Percentiles rank a stretch among this genome's conserved stretches.
phyloP scores from a whole-genome alignment of 2,113 vertebrate genomes.

The Sebastes fasciatus region DNA sequence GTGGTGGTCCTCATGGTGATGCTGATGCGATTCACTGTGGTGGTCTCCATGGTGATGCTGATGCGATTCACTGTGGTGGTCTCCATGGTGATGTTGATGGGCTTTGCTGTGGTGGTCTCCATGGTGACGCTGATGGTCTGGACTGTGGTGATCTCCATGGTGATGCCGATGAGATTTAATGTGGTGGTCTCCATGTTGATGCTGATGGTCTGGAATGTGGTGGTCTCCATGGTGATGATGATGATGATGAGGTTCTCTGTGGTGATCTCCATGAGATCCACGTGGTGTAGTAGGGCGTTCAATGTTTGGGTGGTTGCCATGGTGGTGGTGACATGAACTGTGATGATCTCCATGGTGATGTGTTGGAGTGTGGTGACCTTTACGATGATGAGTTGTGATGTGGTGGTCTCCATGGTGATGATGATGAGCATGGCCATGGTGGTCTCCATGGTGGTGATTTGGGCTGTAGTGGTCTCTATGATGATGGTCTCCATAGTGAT shows the following conservation, averaged over 20 bases:
- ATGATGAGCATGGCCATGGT: not conserved
- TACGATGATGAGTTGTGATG: not conserved
- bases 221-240: conserved; percentile 13
- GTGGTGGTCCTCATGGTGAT: conserved; percentile 30
- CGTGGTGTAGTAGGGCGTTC: not conserved
- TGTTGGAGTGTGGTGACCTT: not conserved
- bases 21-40: not conserved
- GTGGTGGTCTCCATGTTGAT: not conserved
- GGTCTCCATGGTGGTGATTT: conserved; percentile 17
- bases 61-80: not conserved
- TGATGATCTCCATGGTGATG: conserved; percentile 18
- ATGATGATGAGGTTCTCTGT: not conserved
- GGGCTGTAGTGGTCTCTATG: not conserved
- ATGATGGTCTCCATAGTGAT: conserved; percentile 12
- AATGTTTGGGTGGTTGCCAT: not conserved
- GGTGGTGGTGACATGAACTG: not conserved
- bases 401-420: conserved; percentile 28
- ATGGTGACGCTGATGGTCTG: not conserved
- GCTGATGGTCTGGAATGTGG: not conserved
- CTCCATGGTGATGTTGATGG: conserved; percentile 9
- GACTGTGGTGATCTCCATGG: conserved; percentile 2
- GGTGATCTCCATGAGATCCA: not conserved
- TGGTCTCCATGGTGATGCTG: conserved; percentile 38
- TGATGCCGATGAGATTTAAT: not conserved
- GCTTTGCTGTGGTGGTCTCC: not conserved